Base-by-base conservation (phyloP, 2,888 invertebrate genomes). In the Zaprionus obscuricornis region DNA sequence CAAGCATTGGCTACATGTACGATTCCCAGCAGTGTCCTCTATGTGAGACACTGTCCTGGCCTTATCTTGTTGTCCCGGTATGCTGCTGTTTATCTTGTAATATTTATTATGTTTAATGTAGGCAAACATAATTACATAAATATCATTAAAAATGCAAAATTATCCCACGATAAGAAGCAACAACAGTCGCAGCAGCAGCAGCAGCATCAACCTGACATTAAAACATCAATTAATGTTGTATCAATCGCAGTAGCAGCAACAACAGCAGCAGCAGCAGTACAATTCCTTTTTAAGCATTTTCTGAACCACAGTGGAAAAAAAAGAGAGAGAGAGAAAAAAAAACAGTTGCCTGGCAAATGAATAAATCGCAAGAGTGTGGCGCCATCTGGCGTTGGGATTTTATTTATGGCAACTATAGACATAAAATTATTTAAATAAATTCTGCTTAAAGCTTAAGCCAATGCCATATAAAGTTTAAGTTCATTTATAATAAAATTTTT, bases 121-220 rank as follows among this genome's bases (percentile, higher is more conserved):
- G 39, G 71, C 66, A 62, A 70, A 67, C 66, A 76, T 75, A 71
- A 76, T 76, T 82, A 76, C 60, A 66, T 59, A 64, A 77, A 82
- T 52, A 34, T 37, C 63, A 77, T 81, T 81, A 58, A 43, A 63
- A 75, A 73, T 68, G 75, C 59, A 58, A 77, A 66, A 60, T 69
- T 76, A 76, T 79, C 50, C 49, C 34, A 34, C 11, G 52, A 62
- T 75, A 66, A 62, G 73, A 45, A 17, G 10, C 7, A n/a, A 2
- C 40, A 6, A 45, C 24, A 4, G 33, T 4, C n/a, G n/a, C 40
- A 27, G 6, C 1, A 8, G 13, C 13, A 11, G 1, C 40, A 49
- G 49, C 40, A 14, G 31, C 29, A 31, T 4, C 34, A 36, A 57
- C 52, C n/a, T n/a, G 57, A 55, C 45, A 39, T n/a, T 33, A 47